Evolutionary conservation across 2,888 invertebrate genomes (phyloP).

Genomic region (Andrena haemorrhoa): DNA sequence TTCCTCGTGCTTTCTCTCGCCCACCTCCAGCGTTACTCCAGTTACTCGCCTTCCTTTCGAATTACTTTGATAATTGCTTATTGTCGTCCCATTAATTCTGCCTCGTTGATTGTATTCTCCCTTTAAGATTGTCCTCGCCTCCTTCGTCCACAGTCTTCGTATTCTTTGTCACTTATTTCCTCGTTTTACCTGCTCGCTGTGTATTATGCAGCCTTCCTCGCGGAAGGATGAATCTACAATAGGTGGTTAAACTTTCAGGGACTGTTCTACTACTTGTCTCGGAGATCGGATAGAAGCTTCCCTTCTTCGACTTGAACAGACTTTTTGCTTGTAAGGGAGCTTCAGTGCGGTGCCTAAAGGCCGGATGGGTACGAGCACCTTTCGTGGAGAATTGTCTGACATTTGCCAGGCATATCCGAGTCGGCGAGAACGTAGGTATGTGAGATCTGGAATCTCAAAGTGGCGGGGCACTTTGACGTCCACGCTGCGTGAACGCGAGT

Average conservation of each 20-base stretch:
- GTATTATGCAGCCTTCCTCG: neutral
- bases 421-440: too few relatives aligned
- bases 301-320: neutral
- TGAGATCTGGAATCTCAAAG: too few relatives aligned
- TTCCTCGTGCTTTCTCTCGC: constrained; percentile 8
- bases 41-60: neutral
- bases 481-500: too few relatives aligned
- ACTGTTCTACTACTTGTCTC: neutral
- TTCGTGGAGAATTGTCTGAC: too few relatives aligned
- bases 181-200: neutral
- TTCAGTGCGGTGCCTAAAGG: neutral
- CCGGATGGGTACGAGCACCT: too few relatives aligned
- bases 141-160: too few relatives aligned
- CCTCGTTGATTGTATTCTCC: constrained; percentile 26
- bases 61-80: constrained; percentile 54
- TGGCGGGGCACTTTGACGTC: too few relatives aligned
- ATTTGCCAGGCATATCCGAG: too few relatives aligned
- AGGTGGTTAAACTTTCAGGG: constrained; percentile 9
- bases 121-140: neutral
- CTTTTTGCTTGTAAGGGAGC: neutral
- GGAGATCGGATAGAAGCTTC: neutral
- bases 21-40: neutral
- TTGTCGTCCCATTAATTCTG: constrained; percentile 50
- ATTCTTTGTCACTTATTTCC: too few relatives aligned
- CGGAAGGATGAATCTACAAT: constrained; percentile 1